Base-by-base conservation (phyloP, 1,140 invertebrate species). In the Lepidurus apus region DNA sequence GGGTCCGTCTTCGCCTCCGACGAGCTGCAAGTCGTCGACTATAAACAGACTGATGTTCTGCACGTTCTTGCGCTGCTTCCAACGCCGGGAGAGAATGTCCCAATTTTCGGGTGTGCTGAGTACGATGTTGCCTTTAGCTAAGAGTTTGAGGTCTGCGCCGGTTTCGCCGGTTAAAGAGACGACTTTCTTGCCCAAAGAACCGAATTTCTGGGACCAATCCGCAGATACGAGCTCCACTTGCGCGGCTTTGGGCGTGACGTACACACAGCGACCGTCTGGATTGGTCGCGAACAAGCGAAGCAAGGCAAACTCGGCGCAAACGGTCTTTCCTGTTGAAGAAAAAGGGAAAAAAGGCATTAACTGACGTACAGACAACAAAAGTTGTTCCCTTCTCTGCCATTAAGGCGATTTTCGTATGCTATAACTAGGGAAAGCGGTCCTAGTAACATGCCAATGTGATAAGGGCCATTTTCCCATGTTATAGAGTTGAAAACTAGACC, bases 1-100 rank as follows among this genome's bases (percentile, higher is more conserved):
- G 0, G 98, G 96, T 5, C 94, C 94, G 82, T 95, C 93, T 82
- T 93, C 92, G 0, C 93, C 93, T 1, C 94, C 94, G 76, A 96
- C 89, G 77, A 96, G 85, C 82, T 98, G 97, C n/a, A 99, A 85
- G 82, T 99, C 98, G 86, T 99, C 98, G 34, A 97, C 95, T 80
- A 99, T 97, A 82, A 99, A 98, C 3, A 99, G 87, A 80, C 97
- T 94, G 5, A 99, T 91, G 82, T 96, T 98, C 84, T 99, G 97
- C 0, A 99, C 97, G 84, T 98, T 97, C 85, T 98, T 98, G 7
- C 98, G 88, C 83, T 99, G 96, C 84, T 99, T 99, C 98, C 98
- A 99, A 80, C 98, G 88, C 80, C 98, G 88, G 0, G 98, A 99
- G 0, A 99, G 86, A 9, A 99, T 94, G 86, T 99, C 98, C 98